Conservation (phyloP, 2,888 invertebrate species). For the Argyresthia goedartella region DNA sequence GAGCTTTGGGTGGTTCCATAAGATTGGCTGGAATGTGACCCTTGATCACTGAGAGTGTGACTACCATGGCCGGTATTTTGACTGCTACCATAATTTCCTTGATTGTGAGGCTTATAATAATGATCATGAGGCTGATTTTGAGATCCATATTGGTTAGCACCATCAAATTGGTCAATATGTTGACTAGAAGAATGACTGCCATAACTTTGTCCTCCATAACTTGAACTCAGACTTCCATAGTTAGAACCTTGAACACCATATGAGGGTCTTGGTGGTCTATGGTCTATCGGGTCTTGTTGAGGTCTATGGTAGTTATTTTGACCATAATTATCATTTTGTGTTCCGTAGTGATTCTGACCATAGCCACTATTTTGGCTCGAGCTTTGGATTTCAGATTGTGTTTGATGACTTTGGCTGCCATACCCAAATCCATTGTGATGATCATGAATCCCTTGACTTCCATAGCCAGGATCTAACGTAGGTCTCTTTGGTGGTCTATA, state of each 20-base stretch:
- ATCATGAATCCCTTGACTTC: constrained; percentile 20
- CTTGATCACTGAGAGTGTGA: constrained; percentile 2
- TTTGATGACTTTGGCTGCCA: constrained; percentile 16
- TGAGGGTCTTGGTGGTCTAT: constrained; percentile 9
- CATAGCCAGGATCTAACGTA: constrained; percentile 24
- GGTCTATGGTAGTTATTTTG: constrained; percentile 19
- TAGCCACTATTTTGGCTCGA: constrained; percentile 4
- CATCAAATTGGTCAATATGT: neutral
- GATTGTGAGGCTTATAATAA: neutral
- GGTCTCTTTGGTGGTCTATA: constrained; percentile 27
- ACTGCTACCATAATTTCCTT: neutral
- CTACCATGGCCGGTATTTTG: constrained; percentile 10
- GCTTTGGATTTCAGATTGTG: constrained; percentile 15
- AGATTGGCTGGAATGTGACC: constrained; percentile 1
- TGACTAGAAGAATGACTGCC: neutral
- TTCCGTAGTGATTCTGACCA: neutral
- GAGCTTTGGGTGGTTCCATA: neutral
- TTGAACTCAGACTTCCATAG: neutral
- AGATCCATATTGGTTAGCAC: neutral
- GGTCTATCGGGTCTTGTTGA: constrained; percentile 11
- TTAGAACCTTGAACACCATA: constrained; percentile 1
- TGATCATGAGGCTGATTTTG: neutral
- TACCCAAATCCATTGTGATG: constrained; percentile 7
- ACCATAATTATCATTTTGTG: neutral
- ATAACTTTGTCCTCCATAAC: neutral